Percentiles rank a stretch among this genome's conserved stretches.
Conservation (phyloP, 2,797 vertebrate species). For the Ctenosaura bakeri region DNA sequence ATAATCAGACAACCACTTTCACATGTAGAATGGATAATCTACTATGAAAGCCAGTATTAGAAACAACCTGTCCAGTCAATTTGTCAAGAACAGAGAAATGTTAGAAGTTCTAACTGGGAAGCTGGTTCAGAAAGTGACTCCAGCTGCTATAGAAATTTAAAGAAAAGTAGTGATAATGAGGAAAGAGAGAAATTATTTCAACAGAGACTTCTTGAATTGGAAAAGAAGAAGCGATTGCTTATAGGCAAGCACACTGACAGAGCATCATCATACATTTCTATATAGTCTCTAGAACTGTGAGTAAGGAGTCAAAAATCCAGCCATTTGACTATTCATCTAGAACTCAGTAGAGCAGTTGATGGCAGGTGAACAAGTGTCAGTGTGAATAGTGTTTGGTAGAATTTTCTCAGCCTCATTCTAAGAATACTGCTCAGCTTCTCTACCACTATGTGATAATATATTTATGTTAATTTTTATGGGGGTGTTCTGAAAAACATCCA, state of each 20-base stretch:
- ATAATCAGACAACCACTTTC: neutral
- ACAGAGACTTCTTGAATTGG: neutral
- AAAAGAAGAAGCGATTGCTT: neutral
- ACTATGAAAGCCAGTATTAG: neutral
- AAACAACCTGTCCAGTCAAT: neutral
- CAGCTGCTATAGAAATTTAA: neutral
- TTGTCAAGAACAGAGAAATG: neutral
- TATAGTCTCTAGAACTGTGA: neutral
- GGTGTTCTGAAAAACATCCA: slow-evolving; percentile 4
- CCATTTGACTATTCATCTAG: neutral
- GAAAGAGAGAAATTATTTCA: neutral
- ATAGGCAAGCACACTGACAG: neutral
- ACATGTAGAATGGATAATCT: too few relatives aligned
- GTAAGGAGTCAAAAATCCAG: neutral
- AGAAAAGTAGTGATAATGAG: neutral
- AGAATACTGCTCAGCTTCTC: neutral
- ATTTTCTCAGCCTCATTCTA: neutral
- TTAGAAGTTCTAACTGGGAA: neutral
- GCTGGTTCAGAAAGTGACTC: neutral
- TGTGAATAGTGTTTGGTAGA: neutral
- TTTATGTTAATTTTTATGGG: slow-evolving; percentile 10
- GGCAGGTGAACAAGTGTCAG: neutral
- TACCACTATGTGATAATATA: neutral
- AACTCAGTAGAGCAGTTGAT: slow-evolving; percentile 8
- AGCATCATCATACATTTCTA: too few relatives aligned